Evolutionary conservation across 1,140 invertebrate species (phyloP), one percentile per base, ranked within the genome.

Genomic region (Heliconius hewitsoni): DNA sequence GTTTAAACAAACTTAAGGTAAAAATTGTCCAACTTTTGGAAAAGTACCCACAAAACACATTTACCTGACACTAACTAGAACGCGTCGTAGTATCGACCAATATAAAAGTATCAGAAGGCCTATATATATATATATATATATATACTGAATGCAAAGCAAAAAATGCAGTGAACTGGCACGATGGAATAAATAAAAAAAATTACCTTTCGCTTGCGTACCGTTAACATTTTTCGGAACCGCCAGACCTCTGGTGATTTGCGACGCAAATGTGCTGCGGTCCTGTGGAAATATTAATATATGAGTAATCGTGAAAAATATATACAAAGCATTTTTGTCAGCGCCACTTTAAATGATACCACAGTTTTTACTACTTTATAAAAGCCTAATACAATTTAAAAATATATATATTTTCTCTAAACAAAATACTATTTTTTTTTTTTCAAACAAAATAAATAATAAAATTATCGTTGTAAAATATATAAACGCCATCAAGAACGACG

Each of bases 191-290:
- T 79, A 82, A 78, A 78, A 37, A 74, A 66, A 84, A 84, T 91
- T 91, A 92, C 91, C 91, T 91, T 86, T 87, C 70, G 81, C 80
- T 84, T 83, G 74, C 78, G 79, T 89, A 90, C 85, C 85, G 78
- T 89, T 88, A 57, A 76, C 79, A 92, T 86, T 95, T 94, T 82
- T 95, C 86, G 80, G 95, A 27, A 95, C 86, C 1, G 92, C 90
- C 55, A 95, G 83, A 76, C 95, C 95, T 1, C 91, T 95, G 3
- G 96, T 96, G 55, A 96, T 95, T 86, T 95, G 94, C 71, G 90
- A 94, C 39, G 94, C 92, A 88, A 96, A 96, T 1, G 92, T 95
- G 78, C 92, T 91, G 34, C 94, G 91, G 88, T 98, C 97, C 91
- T 97, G 96, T 0, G 96, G 96, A 66, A 5, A 66, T 66, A 16